Evolutionary conservation across 1,140 invertebrate species (phyloP).

Genomic region (Drosophila nebulosa): DNA sequence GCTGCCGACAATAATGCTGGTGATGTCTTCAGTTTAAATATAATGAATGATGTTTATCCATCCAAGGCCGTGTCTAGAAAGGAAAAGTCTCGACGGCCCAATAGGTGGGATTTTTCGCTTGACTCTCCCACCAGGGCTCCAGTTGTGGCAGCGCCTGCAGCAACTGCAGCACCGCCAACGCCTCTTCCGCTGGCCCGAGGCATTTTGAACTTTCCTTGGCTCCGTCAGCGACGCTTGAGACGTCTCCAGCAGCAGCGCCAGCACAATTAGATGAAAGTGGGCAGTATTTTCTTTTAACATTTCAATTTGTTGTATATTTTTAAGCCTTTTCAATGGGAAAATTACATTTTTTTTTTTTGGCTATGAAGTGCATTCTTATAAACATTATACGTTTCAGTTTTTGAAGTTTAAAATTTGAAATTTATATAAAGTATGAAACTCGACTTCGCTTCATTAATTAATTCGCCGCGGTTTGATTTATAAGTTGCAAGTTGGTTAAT

Average conservation of each 20-base stretch:
- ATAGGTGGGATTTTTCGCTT: background rate
- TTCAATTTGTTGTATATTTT: background rate
- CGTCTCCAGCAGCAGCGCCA: conserved; percentile 30
- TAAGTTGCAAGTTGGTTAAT: no score
- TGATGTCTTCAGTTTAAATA: conserved; percentile 62
- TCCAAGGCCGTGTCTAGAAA: conserved; percentile 17
- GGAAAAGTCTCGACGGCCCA: background rate
- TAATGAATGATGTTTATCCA: conserved; percentile 46
- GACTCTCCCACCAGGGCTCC: conserved; percentile 27
- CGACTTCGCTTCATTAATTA: no score
- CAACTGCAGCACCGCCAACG: background rate
- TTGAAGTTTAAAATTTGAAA: no score
- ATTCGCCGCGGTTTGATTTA: no score
- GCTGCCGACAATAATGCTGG: conserved; percentile 37
- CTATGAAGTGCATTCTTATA: no score
- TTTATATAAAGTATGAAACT: no score
- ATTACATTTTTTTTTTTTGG: background rate
- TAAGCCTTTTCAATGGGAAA: background rate
- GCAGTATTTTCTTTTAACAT: background rate
- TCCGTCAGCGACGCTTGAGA: conserved; percentile 45
- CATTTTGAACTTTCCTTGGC: conserved; percentile 49
- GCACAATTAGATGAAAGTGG: background rate
- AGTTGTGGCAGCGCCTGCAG: background rate
- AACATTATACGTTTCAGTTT: no score
- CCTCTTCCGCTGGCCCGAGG: conserved; percentile 7